Conservation (phyloP, 2,888 invertebrate genomes). For the Phalera bucephala region DNA sequence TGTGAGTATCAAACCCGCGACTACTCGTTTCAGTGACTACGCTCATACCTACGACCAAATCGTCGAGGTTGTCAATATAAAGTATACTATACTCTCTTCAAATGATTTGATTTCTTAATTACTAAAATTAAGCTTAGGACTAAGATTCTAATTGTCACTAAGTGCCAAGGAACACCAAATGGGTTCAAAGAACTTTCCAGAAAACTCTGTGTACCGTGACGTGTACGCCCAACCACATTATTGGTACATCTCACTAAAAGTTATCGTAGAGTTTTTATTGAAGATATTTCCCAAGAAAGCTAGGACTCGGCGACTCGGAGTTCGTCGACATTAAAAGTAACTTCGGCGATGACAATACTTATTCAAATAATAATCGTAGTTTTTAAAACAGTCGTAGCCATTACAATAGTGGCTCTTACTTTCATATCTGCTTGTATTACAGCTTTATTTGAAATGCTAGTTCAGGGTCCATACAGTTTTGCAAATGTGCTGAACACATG, state of each 20-base stretch:
- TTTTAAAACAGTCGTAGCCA: not conserved
- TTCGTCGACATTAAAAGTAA: constrained; percentile 16
- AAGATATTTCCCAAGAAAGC: constrained; percentile 19
- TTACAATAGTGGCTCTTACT: not conserved
- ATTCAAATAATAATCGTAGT: not conserved
- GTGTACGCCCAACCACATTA: constrained; percentile 25
- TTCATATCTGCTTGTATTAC: not conserved
- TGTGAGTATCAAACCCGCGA: no score
- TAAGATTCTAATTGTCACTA: no score
- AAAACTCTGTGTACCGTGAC: constrained; percentile 42
- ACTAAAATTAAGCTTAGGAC: no score
- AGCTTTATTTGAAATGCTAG: not conserved
- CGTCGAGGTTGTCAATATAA: no score
- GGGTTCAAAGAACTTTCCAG: constrained; percentile 51
- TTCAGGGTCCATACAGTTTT: no score
- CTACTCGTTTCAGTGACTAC: no score
- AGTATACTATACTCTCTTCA: no score
- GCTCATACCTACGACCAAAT: no score
- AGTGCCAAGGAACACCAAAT: no score
- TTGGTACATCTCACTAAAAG: constrained; percentile 9
- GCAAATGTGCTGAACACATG: no score
- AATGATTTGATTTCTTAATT: no score
- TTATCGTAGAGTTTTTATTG: constrained; percentile 24
- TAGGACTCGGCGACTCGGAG: constrained; percentile 9
- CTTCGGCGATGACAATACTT: constrained; percentile 7